phyloP scores from a whole-genome alignment of 2,113 vertebrate genomes.

The Cettia cetti region DNA sequence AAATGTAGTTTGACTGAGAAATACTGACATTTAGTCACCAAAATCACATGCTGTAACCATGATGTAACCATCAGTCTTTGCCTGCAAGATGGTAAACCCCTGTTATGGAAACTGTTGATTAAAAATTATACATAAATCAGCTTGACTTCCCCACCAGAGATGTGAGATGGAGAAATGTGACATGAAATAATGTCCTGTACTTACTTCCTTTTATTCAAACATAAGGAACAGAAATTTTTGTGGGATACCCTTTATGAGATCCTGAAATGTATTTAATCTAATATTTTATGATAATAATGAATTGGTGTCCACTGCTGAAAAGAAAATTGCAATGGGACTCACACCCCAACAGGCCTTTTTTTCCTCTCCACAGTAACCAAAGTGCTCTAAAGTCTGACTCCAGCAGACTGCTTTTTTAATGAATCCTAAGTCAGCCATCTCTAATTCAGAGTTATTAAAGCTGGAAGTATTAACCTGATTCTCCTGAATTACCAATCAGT shows the following conservation, averaged over 20 bases:
- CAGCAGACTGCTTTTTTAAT: slow-evolving; percentile 42
- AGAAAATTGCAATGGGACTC: neutral
- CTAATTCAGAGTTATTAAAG: slow-evolving; percentile 37
- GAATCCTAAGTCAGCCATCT: slow-evolving; percentile 21
- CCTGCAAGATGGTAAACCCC: neutral
- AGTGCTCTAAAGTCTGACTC: neutral
- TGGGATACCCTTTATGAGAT: neutral
- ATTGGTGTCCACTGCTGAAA: neutral
- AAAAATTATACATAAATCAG: neutral
- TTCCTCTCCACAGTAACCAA: neutral
- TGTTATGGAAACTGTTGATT: neutral
- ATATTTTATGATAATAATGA: neutral
- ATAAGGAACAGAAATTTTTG: neutral
- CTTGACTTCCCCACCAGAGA: neutral
- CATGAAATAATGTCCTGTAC: neutral
- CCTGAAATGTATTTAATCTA: neutral
- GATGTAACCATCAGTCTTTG: neutral
- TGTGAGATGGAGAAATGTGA: neutral
- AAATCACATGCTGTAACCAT: no score
- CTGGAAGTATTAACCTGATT: slow-evolving; percentile 31
- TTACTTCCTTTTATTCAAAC: neutral
- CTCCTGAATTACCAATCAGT: slow-evolving; percentile 37
- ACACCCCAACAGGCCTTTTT: neutral
- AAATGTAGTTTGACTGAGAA: neutral
- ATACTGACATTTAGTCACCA: neutral